Percentiles rank a stretch among this genome's conserved stretches.
phyloP scores from a whole-genome alignment of 2,888 invertebrate genomes.

The Apotomis turbidana region DNA sequence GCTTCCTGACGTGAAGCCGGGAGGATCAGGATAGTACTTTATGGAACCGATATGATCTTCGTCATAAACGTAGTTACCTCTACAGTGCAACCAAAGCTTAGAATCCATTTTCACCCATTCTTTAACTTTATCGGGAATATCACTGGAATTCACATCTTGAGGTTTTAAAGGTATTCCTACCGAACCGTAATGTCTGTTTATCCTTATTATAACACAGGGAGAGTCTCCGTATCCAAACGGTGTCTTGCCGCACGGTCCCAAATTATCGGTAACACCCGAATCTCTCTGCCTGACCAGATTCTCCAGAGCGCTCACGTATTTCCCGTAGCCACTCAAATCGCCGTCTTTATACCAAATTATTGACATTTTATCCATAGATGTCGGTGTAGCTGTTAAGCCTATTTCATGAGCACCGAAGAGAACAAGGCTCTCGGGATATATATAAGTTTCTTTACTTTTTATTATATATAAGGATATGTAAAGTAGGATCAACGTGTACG shows the following conservation, averaged over 20 bases:
- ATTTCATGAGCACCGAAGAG: conserved; percentile 44
- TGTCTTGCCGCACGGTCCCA: conserved; percentile 67
- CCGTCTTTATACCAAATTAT: conserved; percentile 68
- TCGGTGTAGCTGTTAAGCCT: conserved; percentile 69
- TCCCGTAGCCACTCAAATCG: conserved; percentile 57
- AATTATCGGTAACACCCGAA: conserved; percentile 40
- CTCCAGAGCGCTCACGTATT: conserved; percentile 66
- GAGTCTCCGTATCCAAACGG: conserved; percentile 72
- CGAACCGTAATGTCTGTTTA: conserved; percentile 71
- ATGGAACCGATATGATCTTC: conserved; percentile 70
- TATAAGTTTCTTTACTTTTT: conserved; percentile 45
- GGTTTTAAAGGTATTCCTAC: conserved; percentile 59
- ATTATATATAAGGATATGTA: conserved; percentile 58
- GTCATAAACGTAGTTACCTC: conserved; percentile 67
- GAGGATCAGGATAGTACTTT: conserved; percentile 71
- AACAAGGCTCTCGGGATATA: not conserved
- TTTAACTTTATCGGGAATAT: conserved; percentile 59
- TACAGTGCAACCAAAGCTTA: conserved; percentile 68
- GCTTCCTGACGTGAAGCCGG: conserved; percentile 64
- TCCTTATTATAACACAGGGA: conserved; percentile 70
- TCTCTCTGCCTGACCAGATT: conserved; percentile 55
- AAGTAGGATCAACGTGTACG: conserved; percentile 63
- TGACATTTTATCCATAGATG: conserved; percentile 57
- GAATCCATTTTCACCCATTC: conserved; percentile 58
- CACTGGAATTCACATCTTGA: conserved; percentile 51